These are phyloP conservation scores for Alouatta palliata DNA, from an alignment of 2,113 vertebrate species.

Conservation along the genomic window DNA sequence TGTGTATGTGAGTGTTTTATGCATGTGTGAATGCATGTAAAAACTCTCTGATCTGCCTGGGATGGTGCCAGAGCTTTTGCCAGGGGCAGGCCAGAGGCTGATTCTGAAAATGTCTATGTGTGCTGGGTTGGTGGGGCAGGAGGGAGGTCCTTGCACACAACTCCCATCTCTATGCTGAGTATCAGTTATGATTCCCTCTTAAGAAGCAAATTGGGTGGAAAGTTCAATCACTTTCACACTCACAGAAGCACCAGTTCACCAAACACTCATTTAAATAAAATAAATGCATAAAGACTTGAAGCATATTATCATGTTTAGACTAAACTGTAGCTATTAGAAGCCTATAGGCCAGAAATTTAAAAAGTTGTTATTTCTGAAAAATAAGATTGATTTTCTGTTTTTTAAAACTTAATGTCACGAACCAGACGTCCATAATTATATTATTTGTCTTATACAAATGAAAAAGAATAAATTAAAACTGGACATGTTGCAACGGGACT, in stretches of 20 bases:
- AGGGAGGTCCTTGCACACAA: no score
- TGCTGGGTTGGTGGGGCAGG: no score
- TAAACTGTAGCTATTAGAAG: conserved; percentile 80
- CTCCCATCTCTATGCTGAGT: background rate
- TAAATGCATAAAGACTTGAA: conserved; percentile 73
- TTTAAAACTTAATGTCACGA: conserved; percentile 81
- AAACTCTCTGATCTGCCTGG: background rate
- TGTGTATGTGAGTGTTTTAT: background rate
- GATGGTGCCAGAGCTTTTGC: background rate
- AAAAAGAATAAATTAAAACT: conserved; percentile 89
- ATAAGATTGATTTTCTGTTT: conserved; percentile 78
- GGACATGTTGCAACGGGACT: conserved; percentile 87
- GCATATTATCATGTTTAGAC: conserved; percentile 80
- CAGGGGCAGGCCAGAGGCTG: background rate
- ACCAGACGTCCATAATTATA: conserved; percentile 87
- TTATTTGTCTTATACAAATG: conserved; percentile 88
- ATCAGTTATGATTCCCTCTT: background rate
- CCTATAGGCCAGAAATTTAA: conserved; percentile 74
- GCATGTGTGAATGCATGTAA: background rate
- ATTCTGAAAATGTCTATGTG: background rate
- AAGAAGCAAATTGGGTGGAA: conserved; percentile 35
- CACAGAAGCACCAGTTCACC: conserved; percentile 51
- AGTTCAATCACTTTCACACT: conserved; percentile 18
- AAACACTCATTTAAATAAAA: conserved; percentile 78
- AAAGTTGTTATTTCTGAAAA: conserved; percentile 80